Evolutionary conservation across 2,888 invertebrate genomes (phyloP).

Genomic region (Apodemia hepburni): DNA sequence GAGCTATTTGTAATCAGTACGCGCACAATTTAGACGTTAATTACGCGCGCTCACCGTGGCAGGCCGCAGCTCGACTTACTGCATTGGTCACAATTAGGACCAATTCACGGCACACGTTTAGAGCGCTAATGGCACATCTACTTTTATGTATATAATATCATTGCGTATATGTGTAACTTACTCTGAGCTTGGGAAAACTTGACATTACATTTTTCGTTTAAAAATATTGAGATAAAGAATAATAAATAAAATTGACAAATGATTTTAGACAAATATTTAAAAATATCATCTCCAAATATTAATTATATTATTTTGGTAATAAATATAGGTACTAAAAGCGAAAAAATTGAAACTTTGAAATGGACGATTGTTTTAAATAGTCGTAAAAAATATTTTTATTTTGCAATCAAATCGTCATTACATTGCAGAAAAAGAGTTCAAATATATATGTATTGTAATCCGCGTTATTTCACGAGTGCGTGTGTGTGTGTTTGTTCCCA

Average conservation of each 20-base stretch:
- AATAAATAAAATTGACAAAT: background rate
- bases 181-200: too few species aligned
- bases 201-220: too few species aligned
- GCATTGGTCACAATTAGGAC: too few species aligned
- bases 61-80: too few species aligned
- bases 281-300: background rate
- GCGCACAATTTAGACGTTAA: too few species aligned
- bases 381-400: background rate
- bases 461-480: slow-evolving; percentile 11
- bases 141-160: too few species aligned
- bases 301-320: background rate
- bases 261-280: background rate
- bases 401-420: background rate
- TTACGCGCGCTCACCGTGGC: too few species aligned
- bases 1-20: too few species aligned
- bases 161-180: too few species aligned
- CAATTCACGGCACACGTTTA: too few species aligned
- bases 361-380: background rate
- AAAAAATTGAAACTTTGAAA: background rate
- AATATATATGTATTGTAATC: slow-evolving; percentile 19
- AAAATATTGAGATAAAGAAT: background rate
- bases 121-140: too few species aligned
- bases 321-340: background rate
- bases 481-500: slow-evolving; percentile 11
- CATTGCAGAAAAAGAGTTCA: slow-evolving; percentile 18